Evolutionary conservation across 2,113 vertebrate genomes (phyloP).

Genomic region (Bettongia penicillata): DNA sequence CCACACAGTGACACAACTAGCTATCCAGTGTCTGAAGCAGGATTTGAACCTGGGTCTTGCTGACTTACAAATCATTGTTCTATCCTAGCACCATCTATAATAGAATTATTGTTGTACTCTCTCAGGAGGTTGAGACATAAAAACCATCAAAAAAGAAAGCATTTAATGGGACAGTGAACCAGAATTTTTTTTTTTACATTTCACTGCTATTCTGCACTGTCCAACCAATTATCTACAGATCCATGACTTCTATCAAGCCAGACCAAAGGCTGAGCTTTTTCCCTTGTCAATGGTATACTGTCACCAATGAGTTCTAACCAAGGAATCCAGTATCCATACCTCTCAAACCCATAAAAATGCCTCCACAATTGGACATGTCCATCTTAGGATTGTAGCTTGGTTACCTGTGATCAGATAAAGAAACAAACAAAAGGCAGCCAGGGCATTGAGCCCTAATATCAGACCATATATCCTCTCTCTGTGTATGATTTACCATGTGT

Average conservation of each 20-base stretch:
- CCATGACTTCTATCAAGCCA: not conserved
- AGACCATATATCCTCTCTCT: no score
- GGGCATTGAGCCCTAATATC: not conserved
- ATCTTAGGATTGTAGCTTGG: not conserved
- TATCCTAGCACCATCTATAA: not conserved
- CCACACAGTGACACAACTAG: not conserved
- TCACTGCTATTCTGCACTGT: not conserved
- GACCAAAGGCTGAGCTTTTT: not conserved
- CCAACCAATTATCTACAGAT: not conserved
- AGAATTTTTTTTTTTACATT: not conserved
- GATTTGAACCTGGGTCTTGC: not conserved
- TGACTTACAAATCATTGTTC: no score
- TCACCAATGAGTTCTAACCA: not conserved
- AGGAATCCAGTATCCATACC: not conserved
- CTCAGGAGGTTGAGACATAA: not conserved
- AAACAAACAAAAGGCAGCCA: not conserved
- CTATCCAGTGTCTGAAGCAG: not conserved
- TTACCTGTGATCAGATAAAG: not conserved
- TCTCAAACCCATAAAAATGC: not conserved
- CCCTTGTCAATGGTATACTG: not conserved
- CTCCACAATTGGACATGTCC: not conserved
- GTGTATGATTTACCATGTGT: not conserved
- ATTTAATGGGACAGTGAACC: not conserved
- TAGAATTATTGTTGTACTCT: not conserved
- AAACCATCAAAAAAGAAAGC: not conserved